Base-by-base conservation (phyloP, 2,888 invertebrate species). In the Malachius bipustulatus region DNA sequence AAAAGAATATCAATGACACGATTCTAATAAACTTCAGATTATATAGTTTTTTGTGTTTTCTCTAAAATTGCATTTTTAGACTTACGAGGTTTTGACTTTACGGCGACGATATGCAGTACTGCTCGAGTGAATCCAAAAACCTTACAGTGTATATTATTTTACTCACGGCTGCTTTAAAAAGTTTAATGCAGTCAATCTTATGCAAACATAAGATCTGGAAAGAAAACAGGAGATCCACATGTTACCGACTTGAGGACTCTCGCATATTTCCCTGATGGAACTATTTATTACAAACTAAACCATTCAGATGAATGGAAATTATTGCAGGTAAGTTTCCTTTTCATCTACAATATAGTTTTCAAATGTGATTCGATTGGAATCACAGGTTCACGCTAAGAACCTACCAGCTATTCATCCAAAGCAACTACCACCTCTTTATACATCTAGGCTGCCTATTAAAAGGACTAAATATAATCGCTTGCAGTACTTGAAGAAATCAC, bases 381-480 rank as follows among this genome's bases (percentile, higher is more conserved):
- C n/a, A 19, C 24, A 19, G 24, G 24, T 19, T 19, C 24, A n/a
- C 24, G 6, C 24, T n/a, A 19, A 19, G n/a, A 19, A 19, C 24
- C 6, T 19, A 19, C 6, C 6, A 8, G 24, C 24, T 19, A n/a
- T 19, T 19, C 24, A 19, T 19, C 24, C 24, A 19, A 8, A n/a
- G 24, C 24, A 19, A 19, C 24, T 19, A 19, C 24, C 24, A 19
- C 24, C 24, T n/a, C 24, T 19, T n/a, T 19, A 19, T 19, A n/a
- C 24, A 19, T 19, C 24, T 19, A 19, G 24, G 24, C 24, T 19
- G 24, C 6, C 6, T 19, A 19, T 19, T 19, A 19, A 19, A 19
- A 19, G 24, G n/a, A 19, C 24, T 19, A 19, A 19, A 19, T 19
- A 8, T n/a, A 19, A 19, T 19, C 24, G n/a, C 24, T 19, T 19